Evolutionary conservation across 2,797 vertebrate genomes (phyloP).

Genomic region (Tiaroga cobitis): DNA sequence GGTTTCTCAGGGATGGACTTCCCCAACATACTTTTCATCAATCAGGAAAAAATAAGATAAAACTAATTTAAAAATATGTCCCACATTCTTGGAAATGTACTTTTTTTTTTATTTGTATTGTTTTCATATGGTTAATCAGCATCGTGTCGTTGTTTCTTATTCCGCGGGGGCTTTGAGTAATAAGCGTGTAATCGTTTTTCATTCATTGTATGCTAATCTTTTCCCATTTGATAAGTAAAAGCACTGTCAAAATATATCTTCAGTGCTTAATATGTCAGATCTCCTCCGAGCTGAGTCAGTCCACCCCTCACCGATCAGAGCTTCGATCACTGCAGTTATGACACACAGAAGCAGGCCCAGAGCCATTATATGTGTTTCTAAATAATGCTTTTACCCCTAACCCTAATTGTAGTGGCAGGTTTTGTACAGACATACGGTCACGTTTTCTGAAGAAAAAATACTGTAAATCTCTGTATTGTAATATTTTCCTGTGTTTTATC

Average conservation of each 20-base stretch:
- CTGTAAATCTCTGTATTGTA: neutral
- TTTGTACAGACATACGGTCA: neutral
- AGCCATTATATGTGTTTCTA: neutral
- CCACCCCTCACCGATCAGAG: neutral
- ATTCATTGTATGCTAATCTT: neutral
- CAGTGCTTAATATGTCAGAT: neutral
- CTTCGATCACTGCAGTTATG: neutral
- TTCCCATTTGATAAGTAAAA: neutral
- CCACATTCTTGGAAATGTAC: neutral
- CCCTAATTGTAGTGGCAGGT: neutral
- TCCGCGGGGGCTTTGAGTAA: neutral
- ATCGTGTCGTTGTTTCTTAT: neutral
- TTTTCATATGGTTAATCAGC: neutral
- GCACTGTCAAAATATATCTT: neutral
- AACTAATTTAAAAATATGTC: neutral
- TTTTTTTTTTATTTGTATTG: neutral
- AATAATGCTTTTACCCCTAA: neutral
- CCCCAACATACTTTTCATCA: neutral
- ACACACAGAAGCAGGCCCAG: neutral
- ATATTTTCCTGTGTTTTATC: neutral
- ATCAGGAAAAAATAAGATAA: neutral
- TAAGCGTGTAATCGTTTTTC: neutral
- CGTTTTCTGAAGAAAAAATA: neutral
- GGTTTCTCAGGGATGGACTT: neutral
- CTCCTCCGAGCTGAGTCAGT: neutral